Base-by-base conservation (phyloP, 2,113 vertebrate genomes). In the Phrynosoma platyrhinos region DNA sequence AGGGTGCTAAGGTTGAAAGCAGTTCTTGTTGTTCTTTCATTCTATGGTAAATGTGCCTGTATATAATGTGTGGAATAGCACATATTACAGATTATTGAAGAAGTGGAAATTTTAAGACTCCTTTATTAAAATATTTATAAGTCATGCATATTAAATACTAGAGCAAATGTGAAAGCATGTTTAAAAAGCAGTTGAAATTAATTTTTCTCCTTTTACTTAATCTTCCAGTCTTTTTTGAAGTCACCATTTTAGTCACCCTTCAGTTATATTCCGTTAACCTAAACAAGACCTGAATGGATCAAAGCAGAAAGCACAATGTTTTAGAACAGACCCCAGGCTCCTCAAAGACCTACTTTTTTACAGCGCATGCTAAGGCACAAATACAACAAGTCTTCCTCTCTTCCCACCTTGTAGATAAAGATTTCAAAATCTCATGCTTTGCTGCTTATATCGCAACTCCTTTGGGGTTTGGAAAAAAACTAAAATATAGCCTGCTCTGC, bases 101-200 rank as follows among this genome's bases (percentile, higher is more conserved):
- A 47, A 82, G 84, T 32, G 89, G 86, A 66, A 90, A 75, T 86
- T 53, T 87, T n/a, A 40, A 88, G 90, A n/a, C 68, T 93, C 68
- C 74, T 87, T 91, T 88, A 84, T 91, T 79, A 88, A 93, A 82
- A n/a, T 92, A 86, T 79, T 86, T 79, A 79, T 91, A 82, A 87
- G 83, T 87, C 84, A 1, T 90, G 42, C 79, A 84, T 83, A 89
- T 77, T 77, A n/a, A 92, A 74, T 7, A 87, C 82, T 32, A 93
- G 91, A 82, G 30, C 12, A 86, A 87, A 47, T 87, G 82, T 84
- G 90, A 77, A 80, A 81, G 18, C 13, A 32, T n/a, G 85, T 82
- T 88, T 82, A 83, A 89, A 72, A 78, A 3, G 1, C 79, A 83
- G 78, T 10, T 58, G 83, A 52, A 82, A 84, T 92, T 89, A 90